These are phyloP conservation scores for Drusus annulatus DNA, from an alignment of 1,140 invertebrate genomes.

Conservation along the genomic window DNA sequence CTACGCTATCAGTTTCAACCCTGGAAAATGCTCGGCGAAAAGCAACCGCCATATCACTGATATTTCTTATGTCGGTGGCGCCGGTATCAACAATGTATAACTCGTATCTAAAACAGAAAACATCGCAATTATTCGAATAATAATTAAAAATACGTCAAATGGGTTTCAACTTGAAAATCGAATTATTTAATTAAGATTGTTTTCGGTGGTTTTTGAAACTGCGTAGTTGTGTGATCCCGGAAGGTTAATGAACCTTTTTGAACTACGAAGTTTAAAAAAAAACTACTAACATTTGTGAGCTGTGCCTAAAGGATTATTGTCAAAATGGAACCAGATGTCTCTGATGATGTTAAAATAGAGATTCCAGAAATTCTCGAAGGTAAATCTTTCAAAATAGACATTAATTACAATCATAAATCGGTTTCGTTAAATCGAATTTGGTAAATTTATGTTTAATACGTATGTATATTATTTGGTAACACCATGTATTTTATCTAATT, in stretches of 20 bases:
- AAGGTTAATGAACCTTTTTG: not conserved
- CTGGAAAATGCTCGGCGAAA: slow-evolving; percentile 55
- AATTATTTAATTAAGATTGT: not conserved
- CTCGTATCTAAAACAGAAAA: not conserved
- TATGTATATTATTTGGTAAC: not conserved
- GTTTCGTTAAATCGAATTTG: not conserved
- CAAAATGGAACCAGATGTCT: slow-evolving; percentile 20
- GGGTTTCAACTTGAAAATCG: too few relatives aligned
- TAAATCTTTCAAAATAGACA: not conserved
- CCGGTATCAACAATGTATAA: slow-evolving; percentile 37
- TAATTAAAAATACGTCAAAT: not conserved
- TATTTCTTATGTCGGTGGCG: slow-evolving; percentile 26
- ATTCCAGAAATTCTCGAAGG: slow-evolving; percentile 26
- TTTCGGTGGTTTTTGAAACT: not conserved
- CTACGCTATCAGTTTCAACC: slow-evolving; percentile 50
- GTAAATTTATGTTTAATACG: too few relatives aligned
- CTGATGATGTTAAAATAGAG: not conserved
- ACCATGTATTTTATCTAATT: not conserved
- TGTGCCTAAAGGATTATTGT: slow-evolving; percentile 9
- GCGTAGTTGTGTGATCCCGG: not conserved
- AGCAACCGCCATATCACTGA: slow-evolving; percentile 63
- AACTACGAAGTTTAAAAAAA: not conserved
- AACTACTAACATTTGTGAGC: not conserved
- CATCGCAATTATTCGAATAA: not conserved
- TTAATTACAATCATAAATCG: not conserved